A percentile compares a stretch with the other conserved stretches of the same genome.
phyloP scores from a whole-genome alignment of 2,797 vertebrate genomes.

The Euthynnus affinis region DNA sequence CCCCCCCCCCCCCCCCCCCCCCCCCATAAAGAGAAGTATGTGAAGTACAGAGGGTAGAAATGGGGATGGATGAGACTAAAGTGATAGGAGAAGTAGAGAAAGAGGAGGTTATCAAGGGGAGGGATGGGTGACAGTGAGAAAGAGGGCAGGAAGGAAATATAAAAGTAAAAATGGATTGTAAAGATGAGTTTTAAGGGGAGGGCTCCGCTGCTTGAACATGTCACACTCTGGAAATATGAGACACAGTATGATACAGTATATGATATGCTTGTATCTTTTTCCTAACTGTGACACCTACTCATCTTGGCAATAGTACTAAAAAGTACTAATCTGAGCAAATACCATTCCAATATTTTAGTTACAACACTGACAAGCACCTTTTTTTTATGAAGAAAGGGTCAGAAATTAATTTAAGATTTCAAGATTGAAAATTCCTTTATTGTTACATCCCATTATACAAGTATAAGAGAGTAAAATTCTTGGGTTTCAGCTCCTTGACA shows the following conservation, averaged over 20 bases:
- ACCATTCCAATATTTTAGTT: not conserved
- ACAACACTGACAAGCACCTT: not conserved
- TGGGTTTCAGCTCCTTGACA: no score
- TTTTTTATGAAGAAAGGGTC: conserved; percentile 17
- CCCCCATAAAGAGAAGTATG: conserved; percentile 44
- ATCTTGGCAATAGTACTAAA: not conserved
- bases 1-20: conserved; percentile 52
- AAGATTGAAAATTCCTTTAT: no score
- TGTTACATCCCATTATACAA: no score
- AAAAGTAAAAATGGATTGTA: conserved; percentile 20
- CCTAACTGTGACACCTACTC: not conserved
- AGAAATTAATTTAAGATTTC: not conserved
- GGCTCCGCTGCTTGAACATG: conserved; percentile 3
- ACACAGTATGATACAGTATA: no score
- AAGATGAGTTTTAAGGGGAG: conserved; percentile 3
- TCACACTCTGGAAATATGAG: not conserved
- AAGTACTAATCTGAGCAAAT: not conserved
- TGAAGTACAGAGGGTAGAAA: conserved; percentile 41
- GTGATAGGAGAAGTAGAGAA: not conserved
- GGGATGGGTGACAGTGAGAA: conserved; percentile 17
- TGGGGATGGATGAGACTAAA: conserved; percentile 32
- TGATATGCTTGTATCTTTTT: not conserved
- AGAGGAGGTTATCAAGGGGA: not conserved
- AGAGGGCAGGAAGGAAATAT: conserved; percentile 11
- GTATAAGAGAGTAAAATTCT: no score